Percentiles rank a stretch among this genome's conserved stretches.
Conservation (phyloP, 2,797 vertebrate genomes). For the Menidia menidia region DNA sequence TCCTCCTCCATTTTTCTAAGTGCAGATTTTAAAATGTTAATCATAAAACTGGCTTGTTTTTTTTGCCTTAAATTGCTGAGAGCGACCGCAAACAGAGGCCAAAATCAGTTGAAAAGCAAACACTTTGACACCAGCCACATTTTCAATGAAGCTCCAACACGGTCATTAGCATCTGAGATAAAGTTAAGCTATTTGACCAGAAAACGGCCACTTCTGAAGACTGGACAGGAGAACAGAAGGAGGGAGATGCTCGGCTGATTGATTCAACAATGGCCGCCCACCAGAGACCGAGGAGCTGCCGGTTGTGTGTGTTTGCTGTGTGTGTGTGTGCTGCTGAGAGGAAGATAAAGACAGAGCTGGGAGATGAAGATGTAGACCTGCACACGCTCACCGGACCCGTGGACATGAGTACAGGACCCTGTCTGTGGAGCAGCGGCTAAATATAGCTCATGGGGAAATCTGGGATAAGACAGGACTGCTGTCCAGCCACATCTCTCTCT, state of each 20-base stretch:
- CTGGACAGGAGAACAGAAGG: slow-evolving; percentile 27
- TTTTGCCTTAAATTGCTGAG: neutral
- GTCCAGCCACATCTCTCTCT: slow-evolving; percentile 14
- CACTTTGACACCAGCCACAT: too few species aligned
- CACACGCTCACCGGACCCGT: slow-evolving; percentile 29
- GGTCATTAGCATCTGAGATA: too few species aligned
- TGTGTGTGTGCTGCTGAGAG: slow-evolving; percentile 25
- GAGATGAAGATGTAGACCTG: slow-evolving; percentile 56
- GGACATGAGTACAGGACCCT: slow-evolving; percentile 36
- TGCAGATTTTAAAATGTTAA: too few species aligned
- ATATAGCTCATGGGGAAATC: slow-evolving; percentile 65
- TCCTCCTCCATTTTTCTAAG: too few species aligned
- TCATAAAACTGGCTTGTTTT: neutral
- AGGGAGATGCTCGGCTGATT: slow-evolving; percentile 54
- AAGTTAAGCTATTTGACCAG: neutral
- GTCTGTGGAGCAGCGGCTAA: slow-evolving; percentile 60
- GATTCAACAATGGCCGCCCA: slow-evolving; percentile 64
- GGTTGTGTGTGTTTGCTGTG: slow-evolving; percentile 34
- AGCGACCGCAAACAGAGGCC: neutral
- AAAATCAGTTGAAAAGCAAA: neutral
- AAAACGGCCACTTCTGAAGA: neutral
- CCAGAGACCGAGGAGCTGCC: slow-evolving; percentile 53
- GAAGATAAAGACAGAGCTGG: slow-evolving; percentile 59
- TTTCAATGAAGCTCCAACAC: too few species aligned
- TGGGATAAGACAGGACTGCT: slow-evolving; percentile 54